These are phyloP conservation scores for Centropristis striata DNA, from an alignment of 2,113 vertebrate species.

Conservation along the genomic window DNA sequence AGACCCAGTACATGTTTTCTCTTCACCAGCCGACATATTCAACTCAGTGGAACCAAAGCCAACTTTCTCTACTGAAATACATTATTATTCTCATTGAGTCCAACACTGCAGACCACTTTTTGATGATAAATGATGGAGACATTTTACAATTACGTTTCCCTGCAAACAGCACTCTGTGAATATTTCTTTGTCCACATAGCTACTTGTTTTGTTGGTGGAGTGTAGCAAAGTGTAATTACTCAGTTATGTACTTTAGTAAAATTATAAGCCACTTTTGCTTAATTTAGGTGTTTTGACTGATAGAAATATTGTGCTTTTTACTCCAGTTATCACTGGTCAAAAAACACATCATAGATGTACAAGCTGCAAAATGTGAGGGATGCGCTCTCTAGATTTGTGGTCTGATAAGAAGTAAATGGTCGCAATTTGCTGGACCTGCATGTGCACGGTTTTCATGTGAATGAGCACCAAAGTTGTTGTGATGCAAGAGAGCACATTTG, in stretches of 20 bases:
- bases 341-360: conserved; percentile 10
- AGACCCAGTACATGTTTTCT: too few species aligned
- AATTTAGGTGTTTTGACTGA: background rate
- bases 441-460: too few species aligned
- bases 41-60: background rate
- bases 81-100: background rate
- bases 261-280: background rate
- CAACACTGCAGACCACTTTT: background rate
- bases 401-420: too few species aligned
- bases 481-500: too few species aligned
- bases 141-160: background rate
- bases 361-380: too few species aligned
- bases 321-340: conserved; percentile 14
- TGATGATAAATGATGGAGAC: background rate
- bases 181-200: background rate
- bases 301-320: background rate
- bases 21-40: background rate
- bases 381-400: too few species aligned
- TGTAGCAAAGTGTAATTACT: background rate
- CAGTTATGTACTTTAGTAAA: background rate
- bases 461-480: too few species aligned
- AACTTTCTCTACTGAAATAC: background rate
- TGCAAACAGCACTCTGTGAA: background rate
- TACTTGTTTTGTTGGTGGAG: background rate
- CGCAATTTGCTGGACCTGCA: too few species aligned